Base-by-base conservation (phyloP, 2,888 invertebrate species). In the Philaethria dido region DNA sequence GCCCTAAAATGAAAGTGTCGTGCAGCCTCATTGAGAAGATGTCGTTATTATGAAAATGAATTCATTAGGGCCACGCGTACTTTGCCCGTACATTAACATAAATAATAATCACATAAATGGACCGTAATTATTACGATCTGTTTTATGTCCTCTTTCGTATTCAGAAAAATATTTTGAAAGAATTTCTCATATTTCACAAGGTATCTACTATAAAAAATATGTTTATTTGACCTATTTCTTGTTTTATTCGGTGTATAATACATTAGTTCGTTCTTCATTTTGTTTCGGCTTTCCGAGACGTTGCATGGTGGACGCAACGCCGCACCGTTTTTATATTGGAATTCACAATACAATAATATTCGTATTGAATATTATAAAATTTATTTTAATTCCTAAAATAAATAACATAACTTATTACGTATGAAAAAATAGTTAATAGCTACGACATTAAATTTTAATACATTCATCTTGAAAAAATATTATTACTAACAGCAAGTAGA, bases 31-130 rank as follows among this genome's bases (percentile, higher is more conserved):
- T 66, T 55, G 54, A 36, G 50, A 39, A 62, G 62, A 62, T 55
- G 62, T 47, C 55, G 45, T 45, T 66, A 55, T 62, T 66, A 62
- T 66, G 66, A 62, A 66, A 66, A 62, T 62, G 62, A 62, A 66
- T 66, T 62, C 62, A 55, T 65, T 60, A 50, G 20, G 47, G 9
- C 55, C 45, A 25, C 39, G n/a, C 18, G 45, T 25, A 39, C 44
- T 36, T 14, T 25, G 42, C 22, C 55, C 20, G 13, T 55, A 55
- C 62, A 66, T 66, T 62, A 62, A 20, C 62, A 62, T 66, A 55
- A 62, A 55, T 66, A 66, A 66, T 55, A 62, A 64, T 64, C 60
- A 64, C 29, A 62, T 18, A 55, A 66, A 66, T 62, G 62, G 44
- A 62, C 54, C 11, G 55, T 29, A 22, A 13, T 54, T 44, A 61